phyloP scores from a whole-genome alignment of 1,140 invertebrate genomes.

The Drosophila willistoni region DNA sequence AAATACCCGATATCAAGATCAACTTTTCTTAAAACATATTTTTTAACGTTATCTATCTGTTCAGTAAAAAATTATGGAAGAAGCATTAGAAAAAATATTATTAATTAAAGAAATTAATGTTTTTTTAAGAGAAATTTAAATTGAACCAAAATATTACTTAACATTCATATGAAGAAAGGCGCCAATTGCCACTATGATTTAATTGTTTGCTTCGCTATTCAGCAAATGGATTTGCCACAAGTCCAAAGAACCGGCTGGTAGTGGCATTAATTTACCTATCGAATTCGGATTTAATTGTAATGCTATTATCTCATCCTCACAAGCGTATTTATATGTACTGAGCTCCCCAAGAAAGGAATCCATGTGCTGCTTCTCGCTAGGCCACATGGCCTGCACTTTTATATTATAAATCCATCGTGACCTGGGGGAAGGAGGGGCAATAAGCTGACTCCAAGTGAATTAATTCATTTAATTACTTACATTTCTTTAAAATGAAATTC shows the following conservation, averaged over 20 bases:
- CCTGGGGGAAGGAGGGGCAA: conserved; percentile 4
- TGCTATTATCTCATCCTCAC: conserved; percentile 31
- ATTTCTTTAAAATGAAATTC: conserved; percentile 37
- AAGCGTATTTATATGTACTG: conserved; percentile 45
- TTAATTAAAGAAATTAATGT: no score
- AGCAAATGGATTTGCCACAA: conserved; percentile 35
- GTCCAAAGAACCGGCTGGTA: conserved; percentile 44
- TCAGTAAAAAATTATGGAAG: no score
- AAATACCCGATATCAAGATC: no score
- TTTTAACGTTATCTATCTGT: no score
- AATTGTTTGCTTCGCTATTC: neutral
- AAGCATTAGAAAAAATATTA: no score
- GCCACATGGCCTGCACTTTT: neutral
- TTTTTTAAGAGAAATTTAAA: no score
- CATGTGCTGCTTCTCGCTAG: conserved; percentile 29
- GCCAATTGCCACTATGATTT: neutral
- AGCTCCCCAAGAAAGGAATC: conserved; percentile 46
- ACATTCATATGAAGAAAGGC: neutral
- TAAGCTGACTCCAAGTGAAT: neutral
- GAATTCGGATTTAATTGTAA: no score
- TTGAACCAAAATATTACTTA: neutral
- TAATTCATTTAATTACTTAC: conserved; percentile 20
- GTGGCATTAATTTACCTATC: conserved; percentile 3
- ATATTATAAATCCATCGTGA: conserved; percentile 29
- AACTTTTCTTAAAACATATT: no score